These are phyloP conservation scores for Glaucidium brasilianum DNA, from an alignment of 2,113 vertebrate species.

Conservation along the genomic window DNA sequence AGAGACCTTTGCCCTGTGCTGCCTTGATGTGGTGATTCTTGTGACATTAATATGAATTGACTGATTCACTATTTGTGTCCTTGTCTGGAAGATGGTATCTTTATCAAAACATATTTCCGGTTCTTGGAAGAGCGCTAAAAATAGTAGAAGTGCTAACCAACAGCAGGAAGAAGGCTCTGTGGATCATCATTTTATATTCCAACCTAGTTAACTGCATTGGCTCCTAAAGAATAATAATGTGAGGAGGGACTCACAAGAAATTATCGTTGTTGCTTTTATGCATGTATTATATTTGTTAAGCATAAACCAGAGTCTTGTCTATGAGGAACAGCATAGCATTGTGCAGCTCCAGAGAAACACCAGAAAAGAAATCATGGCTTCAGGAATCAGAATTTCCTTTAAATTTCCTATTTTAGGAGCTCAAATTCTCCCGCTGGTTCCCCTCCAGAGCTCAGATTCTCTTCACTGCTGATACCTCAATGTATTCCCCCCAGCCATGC, in stretches of 20 bases:
- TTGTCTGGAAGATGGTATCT: background rate
- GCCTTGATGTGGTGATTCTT: background rate
- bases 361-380: background rate
- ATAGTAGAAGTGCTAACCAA: background rate
- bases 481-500: background rate
- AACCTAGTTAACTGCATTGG: background rate
- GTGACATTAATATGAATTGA: background rate
- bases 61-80: background rate
- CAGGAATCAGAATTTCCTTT: background rate
- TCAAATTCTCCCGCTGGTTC: background rate
- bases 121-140: conserved; percentile 17
- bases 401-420: background rate
- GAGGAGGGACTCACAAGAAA: background rate
- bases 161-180: background rate
- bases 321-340: background rate
- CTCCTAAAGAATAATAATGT: background rate
- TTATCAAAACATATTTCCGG: conserved; percentile 19
- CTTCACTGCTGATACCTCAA: background rate
- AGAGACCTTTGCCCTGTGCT: background rate
- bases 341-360: background rate
- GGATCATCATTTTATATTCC: background rate
- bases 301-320: background rate
- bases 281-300: background rate
- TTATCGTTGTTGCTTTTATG: background rate
- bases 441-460: background rate